Conservation (phyloP, 1,140 invertebrate genomes). For the Dendrolimus punctatus region DNA sequence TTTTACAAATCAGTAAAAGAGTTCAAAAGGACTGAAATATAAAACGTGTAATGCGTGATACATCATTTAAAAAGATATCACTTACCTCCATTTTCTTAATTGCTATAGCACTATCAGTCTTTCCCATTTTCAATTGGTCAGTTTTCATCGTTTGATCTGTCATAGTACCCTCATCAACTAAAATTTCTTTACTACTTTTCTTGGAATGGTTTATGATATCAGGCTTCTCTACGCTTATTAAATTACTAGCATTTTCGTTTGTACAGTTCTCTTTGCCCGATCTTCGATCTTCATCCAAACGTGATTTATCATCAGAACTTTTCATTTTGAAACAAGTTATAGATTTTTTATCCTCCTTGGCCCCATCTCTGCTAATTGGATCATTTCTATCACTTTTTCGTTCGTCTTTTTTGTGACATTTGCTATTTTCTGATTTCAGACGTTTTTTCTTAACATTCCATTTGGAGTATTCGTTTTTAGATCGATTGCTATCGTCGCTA, state of each 20-base stretch:
- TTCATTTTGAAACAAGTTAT: conserved; percentile 67
- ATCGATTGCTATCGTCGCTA: conserved; percentile 54
- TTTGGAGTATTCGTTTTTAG: conserved; percentile 43
- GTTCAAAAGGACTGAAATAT: too few species aligned
- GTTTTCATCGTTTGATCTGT: conserved; percentile 32
- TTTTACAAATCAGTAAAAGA: too few species aligned
- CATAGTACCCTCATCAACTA: conserved; percentile 45
- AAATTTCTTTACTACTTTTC: conserved; percentile 45
- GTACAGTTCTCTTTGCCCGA: conserved; percentile 49
- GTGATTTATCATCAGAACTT: conserved; percentile 52
- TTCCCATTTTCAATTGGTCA: conserved; percentile 30
- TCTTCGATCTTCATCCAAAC: conserved; percentile 43
- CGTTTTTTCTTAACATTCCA: conserved; percentile 65
- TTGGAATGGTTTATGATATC: conserved; percentile 56
- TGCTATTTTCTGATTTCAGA: conserved; percentile 37
- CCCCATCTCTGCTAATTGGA: conserved; percentile 38
- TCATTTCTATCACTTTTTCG: conserved; percentile 33
- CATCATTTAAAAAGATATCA: not conserved
- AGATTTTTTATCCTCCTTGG: conserved; percentile 52
- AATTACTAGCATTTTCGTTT: conserved; percentile 57
- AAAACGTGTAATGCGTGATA: too few species aligned
- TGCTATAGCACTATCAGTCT: conserved; percentile 37
- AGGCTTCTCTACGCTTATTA: conserved; percentile 39
- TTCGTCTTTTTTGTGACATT: conserved; percentile 31
- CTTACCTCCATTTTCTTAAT: conserved; percentile 47